Evolutionary conservation across 2,888 invertebrate species (phyloP).

Genomic region (Drosophila emarginata): DNA sequence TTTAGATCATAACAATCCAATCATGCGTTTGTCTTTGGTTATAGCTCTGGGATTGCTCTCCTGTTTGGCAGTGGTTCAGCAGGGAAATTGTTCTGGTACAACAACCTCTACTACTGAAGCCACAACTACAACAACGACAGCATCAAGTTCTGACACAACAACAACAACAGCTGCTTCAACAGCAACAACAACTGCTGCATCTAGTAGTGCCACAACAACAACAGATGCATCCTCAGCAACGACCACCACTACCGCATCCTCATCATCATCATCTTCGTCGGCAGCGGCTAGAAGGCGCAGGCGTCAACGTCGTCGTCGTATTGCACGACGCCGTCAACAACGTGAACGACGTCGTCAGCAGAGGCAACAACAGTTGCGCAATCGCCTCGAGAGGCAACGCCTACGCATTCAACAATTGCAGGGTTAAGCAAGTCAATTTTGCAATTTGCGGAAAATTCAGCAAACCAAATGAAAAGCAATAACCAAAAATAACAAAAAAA

Average conservation of each 20-base stretch:
- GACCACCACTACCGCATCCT: not conserved
- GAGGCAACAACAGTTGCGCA: conserved; percentile 9
- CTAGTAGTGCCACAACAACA: too few relatives aligned
- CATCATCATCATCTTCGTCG: conserved; percentile 17
- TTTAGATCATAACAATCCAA: not conserved
- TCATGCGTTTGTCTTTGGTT: conserved; percentile 16
- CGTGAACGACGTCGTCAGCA: conserved; percentile 17
- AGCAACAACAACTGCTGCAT: not conserved
- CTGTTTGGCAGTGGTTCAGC: conserved; percentile 18
- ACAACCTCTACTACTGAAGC: not conserved
- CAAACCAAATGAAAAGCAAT: not conserved
- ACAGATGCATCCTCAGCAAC: not conserved
- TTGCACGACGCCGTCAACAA: conserved; percentile 18
- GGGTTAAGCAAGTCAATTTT: not conserved
- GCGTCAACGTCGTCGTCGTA: conserved; percentile 16
- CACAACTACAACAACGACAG: not conserved
- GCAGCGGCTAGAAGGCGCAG: conserved; percentile 18
- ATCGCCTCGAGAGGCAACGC: not conserved
- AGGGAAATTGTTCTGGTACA: not conserved
- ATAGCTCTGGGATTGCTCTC: conserved; percentile 11
- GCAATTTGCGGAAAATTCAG: not conserved
- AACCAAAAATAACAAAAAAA: not conserved
- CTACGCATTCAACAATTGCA: conserved; percentile 1
- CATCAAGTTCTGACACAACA: not conserved
- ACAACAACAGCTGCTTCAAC: not conserved